Conservation (phyloP, 2,113 vertebrate genomes). For the Suricata suricatta region DNA sequence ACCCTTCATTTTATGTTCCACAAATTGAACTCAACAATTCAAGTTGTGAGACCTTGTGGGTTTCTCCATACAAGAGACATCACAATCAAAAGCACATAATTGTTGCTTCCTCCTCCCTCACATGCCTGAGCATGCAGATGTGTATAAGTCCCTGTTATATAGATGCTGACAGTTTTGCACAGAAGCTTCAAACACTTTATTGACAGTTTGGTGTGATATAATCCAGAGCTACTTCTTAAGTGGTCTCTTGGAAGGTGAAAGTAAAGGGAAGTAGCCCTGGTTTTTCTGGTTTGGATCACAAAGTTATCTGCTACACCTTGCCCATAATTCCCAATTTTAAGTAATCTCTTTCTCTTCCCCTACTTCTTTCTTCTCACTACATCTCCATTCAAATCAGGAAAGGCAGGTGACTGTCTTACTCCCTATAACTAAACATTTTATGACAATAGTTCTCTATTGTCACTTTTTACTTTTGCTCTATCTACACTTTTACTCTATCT, state of each 20-base stretch:
- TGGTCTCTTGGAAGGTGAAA: background rate
- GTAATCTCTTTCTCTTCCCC: background rate
- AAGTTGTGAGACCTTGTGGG: background rate
- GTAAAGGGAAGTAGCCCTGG: background rate
- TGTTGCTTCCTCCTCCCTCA: background rate
- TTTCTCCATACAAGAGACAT: background rate
- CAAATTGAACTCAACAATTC: background rate
- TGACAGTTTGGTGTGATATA: background rate
- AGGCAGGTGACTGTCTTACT: background rate
- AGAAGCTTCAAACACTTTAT: constrained; percentile 7
- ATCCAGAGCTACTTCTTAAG: background rate
- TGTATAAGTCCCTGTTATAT: background rate
- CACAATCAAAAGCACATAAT: background rate
- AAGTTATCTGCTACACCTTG: background rate
- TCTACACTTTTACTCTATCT: background rate
- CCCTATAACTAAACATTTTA: background rate
- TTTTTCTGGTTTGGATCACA: constrained; percentile 2
- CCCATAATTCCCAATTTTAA: background rate
- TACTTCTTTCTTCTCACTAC: background rate
- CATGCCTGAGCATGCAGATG: background rate
- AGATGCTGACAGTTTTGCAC: background rate
- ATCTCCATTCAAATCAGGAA: background rate
- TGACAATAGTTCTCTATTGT: background rate
- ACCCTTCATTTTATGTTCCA: background rate
- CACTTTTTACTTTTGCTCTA: too few species aligned